Evolutionary conservation across 2,797 vertebrate genomes (phyloP).

Genomic region (Ambastaia sidthimunki): DNA sequence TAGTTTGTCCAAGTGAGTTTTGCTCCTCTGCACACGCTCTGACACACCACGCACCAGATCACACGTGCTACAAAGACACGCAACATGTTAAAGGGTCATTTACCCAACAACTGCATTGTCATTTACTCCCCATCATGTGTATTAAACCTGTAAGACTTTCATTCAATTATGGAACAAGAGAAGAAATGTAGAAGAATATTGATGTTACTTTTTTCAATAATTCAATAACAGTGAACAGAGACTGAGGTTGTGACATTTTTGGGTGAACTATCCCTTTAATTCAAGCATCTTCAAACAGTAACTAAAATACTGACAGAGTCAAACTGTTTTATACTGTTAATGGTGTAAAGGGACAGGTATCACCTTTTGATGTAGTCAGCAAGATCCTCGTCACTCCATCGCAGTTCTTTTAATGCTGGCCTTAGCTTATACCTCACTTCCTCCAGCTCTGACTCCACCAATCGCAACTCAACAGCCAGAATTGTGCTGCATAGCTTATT

Average conservation of each 20-base stretch:
- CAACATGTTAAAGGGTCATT: background rate
- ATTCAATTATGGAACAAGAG: too few relatives aligned
- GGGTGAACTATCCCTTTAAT: background rate
- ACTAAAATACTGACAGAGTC: background rate
- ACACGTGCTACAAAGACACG: slow-evolving; percentile 36
- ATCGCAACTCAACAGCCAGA: slow-evolving; percentile 73
- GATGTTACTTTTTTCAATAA: too few relatives aligned
- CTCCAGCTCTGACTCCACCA: slow-evolving; percentile 71
- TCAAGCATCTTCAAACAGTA: background rate
- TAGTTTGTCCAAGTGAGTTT: slow-evolving; percentile 75
- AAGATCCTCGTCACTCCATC: slow-evolving; percentile 76
- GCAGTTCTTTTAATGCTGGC: slow-evolving; percentile 70
- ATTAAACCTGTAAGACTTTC: too few relatives aligned
- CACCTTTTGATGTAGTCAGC: slow-evolving; percentile 75
- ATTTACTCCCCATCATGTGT: too few relatives aligned
- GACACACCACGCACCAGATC: slow-evolving; percentile 68
- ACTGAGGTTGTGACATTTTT: background rate
- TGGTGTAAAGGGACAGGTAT: background rate
- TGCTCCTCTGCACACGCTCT: slow-evolving; percentile 75
- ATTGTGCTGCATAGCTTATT: slow-evolving; percentile 76
- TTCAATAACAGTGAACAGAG: too few relatives aligned
- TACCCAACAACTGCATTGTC: background rate
- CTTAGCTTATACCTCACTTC: slow-evolving; percentile 69
- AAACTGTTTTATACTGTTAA: background rate
- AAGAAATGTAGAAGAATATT: too few relatives aligned